phyloP scores from a whole-genome alignment of 2,113 vertebrate genomes.

The Zapus hudsonius region DNA sequence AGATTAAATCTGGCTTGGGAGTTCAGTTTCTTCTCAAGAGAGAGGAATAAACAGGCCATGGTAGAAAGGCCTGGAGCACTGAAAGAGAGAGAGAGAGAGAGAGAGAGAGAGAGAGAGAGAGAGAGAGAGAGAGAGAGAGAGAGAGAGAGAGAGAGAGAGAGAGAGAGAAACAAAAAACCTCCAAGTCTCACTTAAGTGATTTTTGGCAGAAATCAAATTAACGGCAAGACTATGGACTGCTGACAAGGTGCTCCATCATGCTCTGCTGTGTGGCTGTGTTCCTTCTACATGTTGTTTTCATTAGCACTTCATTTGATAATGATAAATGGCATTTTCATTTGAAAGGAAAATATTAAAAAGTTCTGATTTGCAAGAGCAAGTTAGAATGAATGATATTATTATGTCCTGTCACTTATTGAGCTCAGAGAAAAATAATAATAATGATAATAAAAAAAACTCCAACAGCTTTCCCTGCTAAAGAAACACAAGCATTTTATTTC shows the following conservation, averaged over 20 bases:
- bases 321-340: constrained; percentile 84
- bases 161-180: no score
- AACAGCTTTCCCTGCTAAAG: constrained; percentile 68
- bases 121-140: no score
- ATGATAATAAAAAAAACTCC: constrained; percentile 74
- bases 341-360: constrained; percentile 84
- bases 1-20: constrained; percentile 67
- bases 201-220: constrained; percentile 89
- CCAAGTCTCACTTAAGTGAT: constrained; percentile 88
- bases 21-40: constrained; percentile 74
- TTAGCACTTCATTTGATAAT: constrained; percentile 84
- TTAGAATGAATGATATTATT: constrained; percentile 83
- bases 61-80: constrained; percentile 82
- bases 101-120: no score
- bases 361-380: constrained; percentile 83
- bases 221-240: constrained; percentile 82
- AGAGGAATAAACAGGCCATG: constrained; percentile 82
- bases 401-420: constrained; percentile 78
- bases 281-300: constrained; percentile 80
- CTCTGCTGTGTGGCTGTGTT: constrained; percentile 77
- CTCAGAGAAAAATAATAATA: constrained; percentile 80
- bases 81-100: no score
- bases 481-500: constrained; percentile 76
- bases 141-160: no score
- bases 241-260: constrained; percentile 87